These are phyloP conservation scores for Euura lappo DNA, from an alignment of 1,140 invertebrate genomes.

Conservation along the genomic window DNA sequence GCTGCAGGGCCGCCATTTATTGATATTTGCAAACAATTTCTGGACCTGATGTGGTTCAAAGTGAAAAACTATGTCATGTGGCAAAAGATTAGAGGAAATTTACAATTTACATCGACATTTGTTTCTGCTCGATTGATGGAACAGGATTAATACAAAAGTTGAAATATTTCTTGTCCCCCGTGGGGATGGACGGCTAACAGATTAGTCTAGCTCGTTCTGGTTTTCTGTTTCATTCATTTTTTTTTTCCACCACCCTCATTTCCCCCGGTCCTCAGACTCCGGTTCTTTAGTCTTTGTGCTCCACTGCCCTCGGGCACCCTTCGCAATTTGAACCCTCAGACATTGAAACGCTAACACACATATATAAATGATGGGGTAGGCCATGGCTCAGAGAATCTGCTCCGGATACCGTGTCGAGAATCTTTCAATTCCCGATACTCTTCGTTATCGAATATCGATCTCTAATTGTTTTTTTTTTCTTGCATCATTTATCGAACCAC, in stretches of 20 bases:
- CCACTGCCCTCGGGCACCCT: neutral
- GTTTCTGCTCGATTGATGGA: no score
- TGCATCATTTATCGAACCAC: no score
- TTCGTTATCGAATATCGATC: no score
- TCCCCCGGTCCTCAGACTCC: neutral
- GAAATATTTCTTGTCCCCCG: neutral
- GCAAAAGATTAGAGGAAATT: no score
- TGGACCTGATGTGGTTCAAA: no score
- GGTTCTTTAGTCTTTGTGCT: neutral
- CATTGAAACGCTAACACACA: neutral
- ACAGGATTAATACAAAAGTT: no score
- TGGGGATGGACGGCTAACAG: neutral
- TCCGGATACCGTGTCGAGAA: conserved; percentile 13
- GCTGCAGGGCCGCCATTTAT: no score
- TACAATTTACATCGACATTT: no score
- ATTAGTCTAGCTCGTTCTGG: neutral
- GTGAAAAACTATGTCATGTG: no score
- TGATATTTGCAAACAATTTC: no score
- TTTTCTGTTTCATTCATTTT: neutral
- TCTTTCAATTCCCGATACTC: neutral
- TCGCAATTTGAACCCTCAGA: neutral
- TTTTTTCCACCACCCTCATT: neutral
- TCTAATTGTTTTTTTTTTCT: no score
- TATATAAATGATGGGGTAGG: neutral
- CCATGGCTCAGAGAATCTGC: neutral